Conservation (phyloP, 2,113 vertebrate genomes). For the Catharus fuscescens region DNA sequence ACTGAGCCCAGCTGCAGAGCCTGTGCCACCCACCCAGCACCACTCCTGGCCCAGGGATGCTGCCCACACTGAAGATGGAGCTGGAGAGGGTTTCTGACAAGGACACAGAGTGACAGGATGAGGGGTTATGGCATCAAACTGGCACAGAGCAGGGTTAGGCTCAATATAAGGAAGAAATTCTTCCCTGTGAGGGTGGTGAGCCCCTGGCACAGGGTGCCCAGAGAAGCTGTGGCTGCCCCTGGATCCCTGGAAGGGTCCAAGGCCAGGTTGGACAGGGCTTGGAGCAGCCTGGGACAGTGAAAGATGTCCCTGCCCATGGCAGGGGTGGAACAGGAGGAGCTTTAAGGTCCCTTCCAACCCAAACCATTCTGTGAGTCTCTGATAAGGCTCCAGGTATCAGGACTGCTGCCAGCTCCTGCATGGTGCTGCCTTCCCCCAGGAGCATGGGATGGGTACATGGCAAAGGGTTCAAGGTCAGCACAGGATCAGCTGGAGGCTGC, state of each 20-base stretch:
- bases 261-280: fast-evolving
- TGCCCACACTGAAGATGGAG: neutral
- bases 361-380: neutral
- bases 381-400: neutral
- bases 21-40: neutral
- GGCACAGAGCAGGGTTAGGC: neutral
- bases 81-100: neutral
- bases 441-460: neutral
- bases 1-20: neutral
- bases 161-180: neutral
- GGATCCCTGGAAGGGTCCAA: neutral
- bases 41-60: neutral
- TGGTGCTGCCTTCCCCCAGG: neutral
- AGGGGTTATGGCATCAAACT: neutral
- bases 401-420: neutral
- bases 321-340: neutral
- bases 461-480: neutral
- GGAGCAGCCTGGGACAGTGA: fast-evolving
- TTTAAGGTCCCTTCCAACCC: neutral
- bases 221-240: neutral
- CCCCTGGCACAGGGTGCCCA: neutral
- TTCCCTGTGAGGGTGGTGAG: neutral
- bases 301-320: neutral
- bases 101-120: neutral
- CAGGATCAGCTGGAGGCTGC: fast-evolving